Evolutionary conservation across 2,113 vertebrate species (phyloP).

Genomic region (Condylura cristata): DNA sequence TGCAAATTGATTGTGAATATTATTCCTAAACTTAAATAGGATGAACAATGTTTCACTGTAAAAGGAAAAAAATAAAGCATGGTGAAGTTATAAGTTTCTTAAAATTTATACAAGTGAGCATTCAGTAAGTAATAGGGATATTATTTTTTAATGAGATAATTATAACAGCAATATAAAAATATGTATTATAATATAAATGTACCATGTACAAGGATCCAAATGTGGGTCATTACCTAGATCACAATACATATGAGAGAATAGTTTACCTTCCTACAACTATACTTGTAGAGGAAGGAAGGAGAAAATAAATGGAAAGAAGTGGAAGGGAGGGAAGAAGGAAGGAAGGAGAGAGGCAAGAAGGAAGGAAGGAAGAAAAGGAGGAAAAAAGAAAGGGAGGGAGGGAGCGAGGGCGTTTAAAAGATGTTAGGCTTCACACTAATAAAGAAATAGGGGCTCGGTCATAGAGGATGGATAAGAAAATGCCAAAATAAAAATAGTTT

Average conservation of each 20-base stretch:
- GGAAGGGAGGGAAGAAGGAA: background rate
- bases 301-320: background rate
- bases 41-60: background rate
- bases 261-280: conserved; percentile 53
- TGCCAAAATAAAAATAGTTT: conserved; percentile 79
- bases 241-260: conserved; percentile 43
- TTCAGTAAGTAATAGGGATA: background rate
- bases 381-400: background rate
- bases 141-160: background rate
- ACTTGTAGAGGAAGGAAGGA: conserved; percentile 42
- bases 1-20: conserved; percentile 70
- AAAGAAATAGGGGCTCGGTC: conserved; percentile 61
- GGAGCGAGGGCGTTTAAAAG: conserved; percentile 51
- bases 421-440: conserved; percentile 52
- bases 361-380: background rate
- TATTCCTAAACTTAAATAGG: conserved; percentile 46
- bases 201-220: conserved; percentile 28
- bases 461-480: conserved; percentile 73
- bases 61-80: background rate
- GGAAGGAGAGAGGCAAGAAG: background rate
- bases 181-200: background rate
- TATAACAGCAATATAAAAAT: conserved; percentile 19
- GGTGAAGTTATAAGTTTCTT: conserved; percentile 58
- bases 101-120: background rate
- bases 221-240: conserved; percentile 31